phyloP scores from a whole-genome alignment of 2,113 vertebrate species.

The Marmota monax region DNA sequence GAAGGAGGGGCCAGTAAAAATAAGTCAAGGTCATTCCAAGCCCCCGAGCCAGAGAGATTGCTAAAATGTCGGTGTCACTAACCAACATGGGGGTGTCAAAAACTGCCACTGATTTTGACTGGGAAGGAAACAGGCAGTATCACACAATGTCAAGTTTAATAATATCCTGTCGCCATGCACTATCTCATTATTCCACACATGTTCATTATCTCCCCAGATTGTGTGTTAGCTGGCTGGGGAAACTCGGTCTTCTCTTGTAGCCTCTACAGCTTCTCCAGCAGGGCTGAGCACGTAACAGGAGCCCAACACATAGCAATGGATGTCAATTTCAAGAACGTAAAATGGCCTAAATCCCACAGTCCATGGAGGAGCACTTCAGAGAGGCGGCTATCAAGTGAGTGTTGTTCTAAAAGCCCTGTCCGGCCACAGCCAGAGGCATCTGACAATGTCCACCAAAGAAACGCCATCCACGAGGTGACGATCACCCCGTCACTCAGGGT shows the following conservation, averaged over 20 bases:
- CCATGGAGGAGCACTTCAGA: background rate
- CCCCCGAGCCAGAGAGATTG: background rate
- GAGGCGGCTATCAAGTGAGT: background rate
- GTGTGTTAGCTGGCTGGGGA: constrained; percentile 43
- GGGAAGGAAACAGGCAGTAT: constrained; percentile 58
- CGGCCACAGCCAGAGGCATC: background rate
- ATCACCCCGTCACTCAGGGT: background rate
- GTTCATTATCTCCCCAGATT: constrained; percentile 71
- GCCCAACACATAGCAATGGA: background rate
- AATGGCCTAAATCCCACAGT: background rate
- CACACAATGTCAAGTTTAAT: constrained; percentile 58
- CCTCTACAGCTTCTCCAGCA: background rate
- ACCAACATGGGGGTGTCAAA: background rate
- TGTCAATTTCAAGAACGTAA: background rate
- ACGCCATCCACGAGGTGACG: background rate
- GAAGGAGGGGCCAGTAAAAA: background rate
- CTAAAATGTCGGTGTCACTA: constrained; percentile 33
- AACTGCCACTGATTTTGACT: constrained; percentile 41
- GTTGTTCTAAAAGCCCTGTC: background rate
- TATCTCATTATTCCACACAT: constrained; percentile 63
- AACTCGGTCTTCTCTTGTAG: constrained; percentile 36
- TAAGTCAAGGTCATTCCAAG: background rate
- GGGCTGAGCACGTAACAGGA: background rate
- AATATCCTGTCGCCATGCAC: constrained; percentile 52
- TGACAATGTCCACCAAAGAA: background rate